Conservation (phyloP, 2,797 vertebrate species). For the Characodon lateralis region DNA sequence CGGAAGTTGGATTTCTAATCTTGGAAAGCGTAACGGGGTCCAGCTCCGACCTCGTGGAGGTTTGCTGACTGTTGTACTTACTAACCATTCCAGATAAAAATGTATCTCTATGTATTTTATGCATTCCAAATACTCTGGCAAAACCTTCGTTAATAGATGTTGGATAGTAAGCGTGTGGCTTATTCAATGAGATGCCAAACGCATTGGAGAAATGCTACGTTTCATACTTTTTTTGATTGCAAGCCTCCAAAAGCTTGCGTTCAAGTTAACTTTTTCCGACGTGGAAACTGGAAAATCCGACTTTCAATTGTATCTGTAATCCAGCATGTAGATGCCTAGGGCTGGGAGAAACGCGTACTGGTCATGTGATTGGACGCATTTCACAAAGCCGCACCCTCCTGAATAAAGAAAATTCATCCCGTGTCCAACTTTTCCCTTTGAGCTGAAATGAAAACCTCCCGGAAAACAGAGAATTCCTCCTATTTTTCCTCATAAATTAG, state of each 20-base stretch:
- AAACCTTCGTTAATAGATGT: neutral
- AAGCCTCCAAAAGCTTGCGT: neutral
- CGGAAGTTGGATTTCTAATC: neutral
- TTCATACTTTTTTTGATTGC: neutral
- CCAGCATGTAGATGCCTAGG: fast-evolving
- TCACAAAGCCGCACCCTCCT: slow-evolving; percentile 33
- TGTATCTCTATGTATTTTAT: no score
- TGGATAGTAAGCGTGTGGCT: neutral
- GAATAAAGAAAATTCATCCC: slow-evolving; percentile 27
- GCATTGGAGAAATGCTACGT: no score
- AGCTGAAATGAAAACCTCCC: slow-evolving; percentile 71
- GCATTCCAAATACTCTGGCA: no score
- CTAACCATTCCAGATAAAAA: no score
- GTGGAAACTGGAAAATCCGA: neutral
- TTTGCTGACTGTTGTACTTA: neutral
- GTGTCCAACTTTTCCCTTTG: slow-evolving; percentile 49
- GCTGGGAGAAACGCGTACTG: slow-evolving; percentile 23
- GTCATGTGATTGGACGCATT: slow-evolving; percentile 54
- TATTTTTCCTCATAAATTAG: slow-evolving; percentile 45
- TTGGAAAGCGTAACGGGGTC: neutral
- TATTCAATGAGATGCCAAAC: neutral
- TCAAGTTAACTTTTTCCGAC: neutral
- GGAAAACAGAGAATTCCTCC: slow-evolving; percentile 36
- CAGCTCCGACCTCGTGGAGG: neutral
- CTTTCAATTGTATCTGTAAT: neutral